A percentile compares a stretch with the other conserved stretches of the same genome.
These are phyloP conservation scores for Champsocephalus esox DNA, from an alignment of 2,797 vertebrate species.

Conservation along the genomic window DNA sequence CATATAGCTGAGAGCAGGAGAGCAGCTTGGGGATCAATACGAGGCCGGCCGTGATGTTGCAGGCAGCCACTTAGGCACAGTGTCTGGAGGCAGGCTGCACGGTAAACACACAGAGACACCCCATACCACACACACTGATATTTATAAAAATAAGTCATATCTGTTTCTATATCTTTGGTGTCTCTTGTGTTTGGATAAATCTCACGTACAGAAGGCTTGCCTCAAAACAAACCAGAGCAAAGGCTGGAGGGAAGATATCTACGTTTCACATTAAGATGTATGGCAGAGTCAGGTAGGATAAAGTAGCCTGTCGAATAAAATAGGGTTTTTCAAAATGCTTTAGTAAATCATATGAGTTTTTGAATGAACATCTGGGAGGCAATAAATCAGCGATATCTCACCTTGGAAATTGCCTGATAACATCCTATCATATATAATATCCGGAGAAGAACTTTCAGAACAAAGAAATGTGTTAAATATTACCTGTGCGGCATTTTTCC, in stretches of 20 bases:
- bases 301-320: conserved; percentile 7
- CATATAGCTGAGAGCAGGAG: conserved; percentile 60
- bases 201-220: conserved; percentile 11
- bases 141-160: conserved; percentile 22
- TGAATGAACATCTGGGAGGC: conserved; percentile 6
- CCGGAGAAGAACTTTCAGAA: conserved; percentile 10
- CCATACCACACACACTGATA: conserved; percentile 35
- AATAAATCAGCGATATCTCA: conserved; percentile 2
- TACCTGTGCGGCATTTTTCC: conserved; percentile 1
- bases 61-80: conserved; percentile 55
- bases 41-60: conserved; percentile 43
- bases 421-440: conserved; percentile 7
- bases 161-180: conserved; percentile 14
- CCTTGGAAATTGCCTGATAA: neutral
- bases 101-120: conserved; percentile 42
- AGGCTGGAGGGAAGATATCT: too few species aligned
- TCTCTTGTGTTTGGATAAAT: conserved; percentile 30
- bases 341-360: neutral
- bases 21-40: conserved; percentile 65
- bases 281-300: neutral
- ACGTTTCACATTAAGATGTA: neutral
- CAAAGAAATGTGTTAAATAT: neutral
- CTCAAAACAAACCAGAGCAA: neutral
- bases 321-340: neutral
- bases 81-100: conserved; percentile 43